Percentiles rank a stretch among this genome's conserved stretches.
These are phyloP conservation scores for Coregonus suidteri DNA, from an alignment of 2,797 vertebrate species.

Conservation along the genomic window DNA sequence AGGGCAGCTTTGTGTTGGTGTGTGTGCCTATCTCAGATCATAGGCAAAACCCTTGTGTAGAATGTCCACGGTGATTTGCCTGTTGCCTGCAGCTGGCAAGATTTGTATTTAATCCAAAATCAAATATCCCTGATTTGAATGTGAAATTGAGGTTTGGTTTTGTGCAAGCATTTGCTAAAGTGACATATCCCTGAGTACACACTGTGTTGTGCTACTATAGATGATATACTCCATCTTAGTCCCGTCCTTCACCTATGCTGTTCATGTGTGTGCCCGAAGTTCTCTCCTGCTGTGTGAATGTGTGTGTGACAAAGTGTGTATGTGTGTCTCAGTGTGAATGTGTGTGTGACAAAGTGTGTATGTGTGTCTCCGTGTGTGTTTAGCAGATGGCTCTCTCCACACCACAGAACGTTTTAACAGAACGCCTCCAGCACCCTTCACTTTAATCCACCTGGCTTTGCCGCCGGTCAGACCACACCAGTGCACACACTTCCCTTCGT, in stretches of 20 bases:
- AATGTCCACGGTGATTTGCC: neutral
- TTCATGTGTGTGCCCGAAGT: neutral
- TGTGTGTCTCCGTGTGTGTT: neutral
- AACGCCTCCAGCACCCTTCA: slow-evolving; percentile 48
- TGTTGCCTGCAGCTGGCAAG: neutral
- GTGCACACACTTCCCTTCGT: neutral
- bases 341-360: neutral
- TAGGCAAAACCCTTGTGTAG: neutral
- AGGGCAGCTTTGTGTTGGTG: slow-evolving; percentile 8
- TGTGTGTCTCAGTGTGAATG: neutral
- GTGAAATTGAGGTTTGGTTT: neutral
- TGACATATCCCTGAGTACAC: neutral
- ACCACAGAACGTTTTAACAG: slow-evolving; percentile 48
- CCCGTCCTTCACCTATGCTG: neutral
- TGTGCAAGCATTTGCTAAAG: neutral
- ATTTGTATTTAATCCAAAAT: neutral
- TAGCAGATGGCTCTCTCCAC: neutral
- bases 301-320: neutral
- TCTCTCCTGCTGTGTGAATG: neutral
- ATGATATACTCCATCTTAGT: neutral
- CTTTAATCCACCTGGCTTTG: neutral
- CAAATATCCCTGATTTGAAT: neutral
- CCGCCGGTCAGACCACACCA: neutral
- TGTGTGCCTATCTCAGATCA: neutral
- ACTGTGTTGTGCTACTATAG: neutral